Conservation (phyloP, 2,797 vertebrate genomes). For the Malurus splendens region DNA sequence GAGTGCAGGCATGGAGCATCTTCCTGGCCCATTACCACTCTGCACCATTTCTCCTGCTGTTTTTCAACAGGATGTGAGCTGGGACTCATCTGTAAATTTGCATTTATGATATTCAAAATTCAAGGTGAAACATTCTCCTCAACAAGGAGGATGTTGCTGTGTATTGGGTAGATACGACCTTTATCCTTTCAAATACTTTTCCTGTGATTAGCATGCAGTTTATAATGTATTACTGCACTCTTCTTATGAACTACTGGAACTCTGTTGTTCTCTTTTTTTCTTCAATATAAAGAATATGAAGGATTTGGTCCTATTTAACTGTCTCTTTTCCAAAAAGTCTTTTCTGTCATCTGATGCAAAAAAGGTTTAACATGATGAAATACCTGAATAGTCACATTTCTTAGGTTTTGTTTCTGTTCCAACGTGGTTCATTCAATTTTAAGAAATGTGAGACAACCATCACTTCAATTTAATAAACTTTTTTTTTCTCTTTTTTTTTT, state of each 20-base stretch:
- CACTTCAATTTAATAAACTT: background rate
- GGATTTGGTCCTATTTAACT: background rate
- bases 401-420: background rate
- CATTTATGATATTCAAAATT: background rate
- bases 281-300: background rate
- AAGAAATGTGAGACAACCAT: background rate
- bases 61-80: background rate
- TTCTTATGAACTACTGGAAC: background rate
- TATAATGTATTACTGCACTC: background rate
- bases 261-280: background rate
- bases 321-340: background rate
- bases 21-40: background rate
- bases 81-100: background rate
- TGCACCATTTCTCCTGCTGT: background rate
- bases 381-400: background rate
- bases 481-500: background rate
- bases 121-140: background rate
- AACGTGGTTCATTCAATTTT: background rate
- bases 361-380: background rate
- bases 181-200: background rate
- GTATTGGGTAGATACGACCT: background rate
- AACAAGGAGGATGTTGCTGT: background rate
- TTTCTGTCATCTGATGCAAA: background rate
- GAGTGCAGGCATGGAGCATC: background rate
- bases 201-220: background rate